Conservation (phyloP, 1,140 invertebrate species). For the Branchinecta lindahli region DNA sequence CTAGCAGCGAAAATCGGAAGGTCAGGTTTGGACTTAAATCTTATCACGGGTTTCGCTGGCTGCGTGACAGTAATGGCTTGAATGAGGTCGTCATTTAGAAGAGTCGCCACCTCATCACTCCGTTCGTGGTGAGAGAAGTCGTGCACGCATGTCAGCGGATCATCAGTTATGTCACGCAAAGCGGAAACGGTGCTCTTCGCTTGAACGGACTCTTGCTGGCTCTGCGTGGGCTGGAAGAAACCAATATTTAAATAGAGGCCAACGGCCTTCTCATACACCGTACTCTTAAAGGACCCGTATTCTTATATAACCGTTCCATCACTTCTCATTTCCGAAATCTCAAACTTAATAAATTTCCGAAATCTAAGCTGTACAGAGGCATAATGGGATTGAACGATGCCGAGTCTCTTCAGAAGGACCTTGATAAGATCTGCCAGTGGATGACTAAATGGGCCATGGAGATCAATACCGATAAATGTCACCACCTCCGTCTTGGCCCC, state of each 20-base stretch:
- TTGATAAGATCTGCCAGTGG: too few species aligned
- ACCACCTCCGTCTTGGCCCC: too few species aligned
- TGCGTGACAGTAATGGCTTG: background rate
- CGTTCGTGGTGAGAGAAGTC: background rate
- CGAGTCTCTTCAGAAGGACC: too few species aligned
- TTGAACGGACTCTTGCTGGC: background rate
- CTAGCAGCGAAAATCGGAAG: background rate
- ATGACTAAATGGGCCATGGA: too few species aligned
- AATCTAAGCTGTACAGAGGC: background rate
- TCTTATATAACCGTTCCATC: background rate
- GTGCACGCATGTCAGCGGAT: background rate
- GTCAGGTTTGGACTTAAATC: background rate
- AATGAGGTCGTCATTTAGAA: background rate
- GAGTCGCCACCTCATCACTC: background rate
- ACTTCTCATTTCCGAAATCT: background rate
- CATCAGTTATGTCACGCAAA: background rate
- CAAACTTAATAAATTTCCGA: background rate
- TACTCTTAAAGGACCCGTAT: background rate
- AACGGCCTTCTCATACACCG: background rate
- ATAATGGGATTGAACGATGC: background rate
- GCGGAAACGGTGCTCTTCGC: background rate
- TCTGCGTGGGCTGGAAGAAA: background rate
- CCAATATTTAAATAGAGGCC: background rate
- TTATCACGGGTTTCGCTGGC: background rate
- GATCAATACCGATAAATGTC: too few species aligned